Conservation (phyloP, 2,113 vertebrate species). For the Pseudonaja textilis region DNA sequence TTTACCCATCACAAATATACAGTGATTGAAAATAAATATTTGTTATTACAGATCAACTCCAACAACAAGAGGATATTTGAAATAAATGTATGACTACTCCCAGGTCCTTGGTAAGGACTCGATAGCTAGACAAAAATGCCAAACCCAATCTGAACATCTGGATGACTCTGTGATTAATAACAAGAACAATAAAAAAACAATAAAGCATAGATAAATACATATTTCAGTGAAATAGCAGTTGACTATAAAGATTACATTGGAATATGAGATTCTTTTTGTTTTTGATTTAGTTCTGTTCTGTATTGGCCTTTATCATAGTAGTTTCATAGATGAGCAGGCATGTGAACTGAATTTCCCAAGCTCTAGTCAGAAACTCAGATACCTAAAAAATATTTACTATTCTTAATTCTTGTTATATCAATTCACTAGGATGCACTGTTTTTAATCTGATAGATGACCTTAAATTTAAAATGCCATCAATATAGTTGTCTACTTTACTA, state of each 20-base stretch:
- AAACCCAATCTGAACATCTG: not conserved
- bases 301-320: not conserved
- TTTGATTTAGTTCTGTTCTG: not conserved
- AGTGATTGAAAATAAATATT: not conserved
- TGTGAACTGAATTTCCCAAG: not conserved
- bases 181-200: not conserved
- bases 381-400: no score
- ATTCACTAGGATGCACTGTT: not conserved
- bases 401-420: not conserved
- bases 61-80: not conserved
- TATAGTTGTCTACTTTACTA: not conserved
- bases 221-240: not conserved
- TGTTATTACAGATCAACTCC: not conserved
- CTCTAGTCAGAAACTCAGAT: not conserved
- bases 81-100: not conserved
- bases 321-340: not conserved
- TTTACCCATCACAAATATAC: not conserved
- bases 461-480: not conserved
- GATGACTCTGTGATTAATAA: not conserved
- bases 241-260: not conserved
- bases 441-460: not conserved
- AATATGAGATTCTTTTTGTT: not conserved
- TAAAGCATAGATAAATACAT: not conserved
- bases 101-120: not conserved
- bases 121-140: not conserved